A percentile compares a stretch with the other conserved stretches of the same genome.
Evolutionary conservation across 2,888 invertebrate genomes (phyloP).

Genomic region (Seladonia tumulorum): DNA sequence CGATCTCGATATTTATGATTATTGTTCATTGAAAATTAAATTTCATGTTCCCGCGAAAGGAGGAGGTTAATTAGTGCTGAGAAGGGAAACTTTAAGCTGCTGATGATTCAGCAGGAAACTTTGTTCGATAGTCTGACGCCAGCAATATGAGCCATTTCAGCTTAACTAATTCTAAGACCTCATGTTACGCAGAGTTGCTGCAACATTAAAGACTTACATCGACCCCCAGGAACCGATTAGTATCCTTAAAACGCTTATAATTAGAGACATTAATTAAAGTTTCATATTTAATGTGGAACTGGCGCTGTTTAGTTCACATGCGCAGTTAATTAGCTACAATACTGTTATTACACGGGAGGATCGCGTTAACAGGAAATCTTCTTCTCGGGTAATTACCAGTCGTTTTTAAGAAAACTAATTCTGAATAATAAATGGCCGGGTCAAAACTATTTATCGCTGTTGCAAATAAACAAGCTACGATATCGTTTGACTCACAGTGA

Average conservation of each 20-base stretch:
- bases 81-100: conserved; percentile 57
- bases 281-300: neutral
- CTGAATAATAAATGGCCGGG: neutral
- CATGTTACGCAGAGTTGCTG: conserved; percentile 29
- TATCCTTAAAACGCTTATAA: conserved; percentile 26
- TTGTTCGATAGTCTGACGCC: conserved; percentile 54
- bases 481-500: too few relatives aligned
- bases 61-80: conserved; percentile 58
- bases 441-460: neutral
- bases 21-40: conserved; percentile 62
- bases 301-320: neutral
- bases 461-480: neutral
- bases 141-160: conserved; percentile 56
- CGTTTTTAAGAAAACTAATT: neutral
- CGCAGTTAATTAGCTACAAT: conserved; percentile 7
- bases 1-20: conserved; percentile 62
- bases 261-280: conserved; percentile 26
- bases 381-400: neutral
- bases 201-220: conserved; percentile 43
- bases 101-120: conserved; percentile 61
- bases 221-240: conserved; percentile 26
- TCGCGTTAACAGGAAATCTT: neutral
- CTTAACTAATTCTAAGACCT: conserved; percentile 55
- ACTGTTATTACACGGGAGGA: conserved; percentile 18
- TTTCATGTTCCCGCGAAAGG: conserved; percentile 34